phyloP scores from a whole-genome alignment of 2,888 invertebrate species.

The Caradrina kadenii region DNA sequence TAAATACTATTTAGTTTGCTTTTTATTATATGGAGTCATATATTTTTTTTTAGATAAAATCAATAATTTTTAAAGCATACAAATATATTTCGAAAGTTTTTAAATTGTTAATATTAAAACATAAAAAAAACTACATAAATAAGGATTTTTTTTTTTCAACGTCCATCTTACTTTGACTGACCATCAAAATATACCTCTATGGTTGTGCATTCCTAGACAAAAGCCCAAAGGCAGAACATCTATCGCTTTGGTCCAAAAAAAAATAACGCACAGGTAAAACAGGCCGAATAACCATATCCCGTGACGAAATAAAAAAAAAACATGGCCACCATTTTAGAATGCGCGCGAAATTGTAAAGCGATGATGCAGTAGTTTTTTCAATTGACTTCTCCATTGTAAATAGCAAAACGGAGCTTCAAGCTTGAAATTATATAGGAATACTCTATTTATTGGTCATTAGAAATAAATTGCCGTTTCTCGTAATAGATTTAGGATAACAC shows the following conservation, averaged over 20 bases:
- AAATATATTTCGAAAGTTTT: not conserved
- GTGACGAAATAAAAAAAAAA: constrained; percentile 70
- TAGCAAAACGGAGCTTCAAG: constrained; percentile 60
- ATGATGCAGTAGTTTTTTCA: constrained; percentile 71
- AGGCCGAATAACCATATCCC: constrained; percentile 69
- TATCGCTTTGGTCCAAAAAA: constrained; percentile 61
- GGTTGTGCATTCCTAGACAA: constrained; percentile 77
- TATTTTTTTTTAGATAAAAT: not conserved
- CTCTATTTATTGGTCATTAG: constrained; percentile 52
- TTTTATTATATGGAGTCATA: not conserved
- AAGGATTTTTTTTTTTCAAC: not conserved
- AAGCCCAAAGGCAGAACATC: constrained; percentile 59
- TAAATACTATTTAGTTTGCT: constrained; percentile 25
- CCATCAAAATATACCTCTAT: constrained; percentile 26
- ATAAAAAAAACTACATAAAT: not conserved
- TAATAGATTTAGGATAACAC: constrained; percentile 63
- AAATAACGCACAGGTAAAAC: constrained; percentile 78
- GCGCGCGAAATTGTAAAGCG: constrained; percentile 78
- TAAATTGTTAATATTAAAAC: too few relatives aligned
- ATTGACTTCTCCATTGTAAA: constrained; percentile 61
- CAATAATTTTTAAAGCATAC: not conserved
- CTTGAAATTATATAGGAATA: constrained; percentile 57
- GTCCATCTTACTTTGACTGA: constrained; percentile 17
- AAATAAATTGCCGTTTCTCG: constrained; percentile 57
- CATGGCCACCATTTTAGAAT: constrained; percentile 63